Conservation (phyloP, 2,113 vertebrate genomes). For the Cettia cetti region DNA sequence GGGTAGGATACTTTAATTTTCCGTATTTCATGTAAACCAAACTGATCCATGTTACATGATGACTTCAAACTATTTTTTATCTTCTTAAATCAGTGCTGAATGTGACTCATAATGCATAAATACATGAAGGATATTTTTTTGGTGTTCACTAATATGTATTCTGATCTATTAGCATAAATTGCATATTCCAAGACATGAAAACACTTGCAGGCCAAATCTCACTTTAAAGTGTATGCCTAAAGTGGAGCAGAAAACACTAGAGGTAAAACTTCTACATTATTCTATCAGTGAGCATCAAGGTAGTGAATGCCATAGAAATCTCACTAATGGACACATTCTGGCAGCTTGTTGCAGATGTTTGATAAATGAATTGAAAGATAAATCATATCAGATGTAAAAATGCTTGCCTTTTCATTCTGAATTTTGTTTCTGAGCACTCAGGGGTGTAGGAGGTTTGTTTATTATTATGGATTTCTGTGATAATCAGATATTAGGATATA, state of each 20-base stretch:
- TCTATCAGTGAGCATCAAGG: constrained; percentile 35
- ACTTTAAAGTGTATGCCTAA: constrained; percentile 38
- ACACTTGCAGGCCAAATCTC: constrained; percentile 2
- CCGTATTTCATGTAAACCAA: neutral
- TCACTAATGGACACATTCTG: constrained; percentile 43
- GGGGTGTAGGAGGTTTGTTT: constrained; percentile 7
- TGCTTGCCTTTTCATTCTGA: constrained; percentile 37
- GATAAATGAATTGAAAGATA: constrained; percentile 45
- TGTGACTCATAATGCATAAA: neutral
- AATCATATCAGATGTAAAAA: constrained; percentile 41
- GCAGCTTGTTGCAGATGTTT: constrained; percentile 55
- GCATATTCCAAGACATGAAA: constrained; percentile 23
- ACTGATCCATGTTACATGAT: neutral
- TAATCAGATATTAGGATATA: constrained; percentile 25
- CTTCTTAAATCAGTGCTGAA: neutral
- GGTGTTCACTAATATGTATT: neutral
- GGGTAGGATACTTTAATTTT: neutral
- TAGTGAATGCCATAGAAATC: constrained; percentile 14
- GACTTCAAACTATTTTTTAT: neutral
- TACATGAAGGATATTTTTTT: neutral
- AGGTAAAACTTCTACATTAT: constrained; percentile 48
- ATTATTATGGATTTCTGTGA: constrained; percentile 50
- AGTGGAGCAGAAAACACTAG: constrained; percentile 53
- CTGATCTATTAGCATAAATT: constrained; percentile 31
- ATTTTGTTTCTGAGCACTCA: constrained; percentile 44